phyloP scores from a whole-genome alignment of 2,888 invertebrate species.

The Polylopha cassiicola region DNA sequence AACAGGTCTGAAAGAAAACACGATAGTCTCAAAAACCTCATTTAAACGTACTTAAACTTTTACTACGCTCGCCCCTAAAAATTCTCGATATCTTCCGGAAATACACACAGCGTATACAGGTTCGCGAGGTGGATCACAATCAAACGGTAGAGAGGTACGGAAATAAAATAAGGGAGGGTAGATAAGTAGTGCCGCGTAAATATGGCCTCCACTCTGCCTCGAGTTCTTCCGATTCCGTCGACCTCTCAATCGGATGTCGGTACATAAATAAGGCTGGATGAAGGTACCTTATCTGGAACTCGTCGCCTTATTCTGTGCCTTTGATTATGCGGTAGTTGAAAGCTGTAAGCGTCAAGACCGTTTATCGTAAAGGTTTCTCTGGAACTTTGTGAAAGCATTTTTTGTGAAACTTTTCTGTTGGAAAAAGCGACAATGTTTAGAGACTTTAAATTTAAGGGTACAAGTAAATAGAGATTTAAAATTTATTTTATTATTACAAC shows the following conservation, averaged over 20 bases:
- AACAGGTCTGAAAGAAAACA: too few species aligned
- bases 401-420: too few species aligned
- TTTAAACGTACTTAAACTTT: too few species aligned
- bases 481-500: neutral
- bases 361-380: constrained; percentile 14
- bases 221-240: constrained; percentile 27
- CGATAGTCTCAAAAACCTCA: too few species aligned
- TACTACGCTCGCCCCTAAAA: too few species aligned
- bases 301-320: constrained; percentile 51
- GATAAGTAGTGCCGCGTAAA: constrained; percentile 62
- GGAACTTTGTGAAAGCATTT: too few species aligned
- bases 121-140: constrained; percentile 39
- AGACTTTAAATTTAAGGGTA: too few species aligned
- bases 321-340: constrained; percentile 41
- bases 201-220: constrained; percentile 42
- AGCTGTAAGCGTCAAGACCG: constrained; percentile 28
- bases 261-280: constrained; percentile 73
- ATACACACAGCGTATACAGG: constrained; percentile 17
- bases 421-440: too few species aligned
- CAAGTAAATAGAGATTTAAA: neutral
- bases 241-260: constrained; percentile 71
- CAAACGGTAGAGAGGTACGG: constrained; percentile 57
- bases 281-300: constrained; percentile 60
- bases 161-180: constrained; percentile 72
- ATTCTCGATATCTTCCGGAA: too few species aligned